Percentiles rank a stretch among this genome's conserved stretches.
phyloP scores from a whole-genome alignment of 2,113 vertebrate species.

The Sapajus apella region DNA sequence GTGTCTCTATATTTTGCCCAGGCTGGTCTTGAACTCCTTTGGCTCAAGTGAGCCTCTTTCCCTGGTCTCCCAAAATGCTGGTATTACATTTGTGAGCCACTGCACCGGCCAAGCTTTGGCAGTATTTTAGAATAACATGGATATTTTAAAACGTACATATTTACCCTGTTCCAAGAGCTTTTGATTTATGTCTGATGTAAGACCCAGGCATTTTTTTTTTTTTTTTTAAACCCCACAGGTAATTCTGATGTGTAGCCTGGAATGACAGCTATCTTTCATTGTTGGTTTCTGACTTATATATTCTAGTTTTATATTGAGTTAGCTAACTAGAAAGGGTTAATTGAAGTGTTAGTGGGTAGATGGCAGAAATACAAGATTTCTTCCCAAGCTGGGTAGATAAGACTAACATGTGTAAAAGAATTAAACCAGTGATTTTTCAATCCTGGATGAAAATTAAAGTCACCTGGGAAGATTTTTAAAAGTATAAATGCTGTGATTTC shows the following conservation, averaged over 20 bases:
- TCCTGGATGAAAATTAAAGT: conserved; percentile 10
- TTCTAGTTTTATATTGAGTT: neutral
- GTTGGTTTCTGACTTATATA: neutral
- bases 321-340: neutral
- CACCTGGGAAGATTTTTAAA: neutral
- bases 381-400: neutral
- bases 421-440: conserved; percentile 16
- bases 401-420: neutral
- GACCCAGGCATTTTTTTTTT: neutral
- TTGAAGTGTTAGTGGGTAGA: neutral
- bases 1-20: too few relatives aligned
- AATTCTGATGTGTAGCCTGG: neutral
- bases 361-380: neutral
- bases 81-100: too few relatives aligned
- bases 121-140: neutral
- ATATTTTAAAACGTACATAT: neutral
- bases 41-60: too few relatives aligned
- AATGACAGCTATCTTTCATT: neutral
- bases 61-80: too few relatives aligned
- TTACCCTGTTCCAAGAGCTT: neutral
- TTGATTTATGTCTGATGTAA: neutral
- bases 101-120: too few relatives aligned
- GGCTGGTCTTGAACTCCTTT: too few relatives aligned
- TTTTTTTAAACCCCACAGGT: neutral
- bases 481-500: neutral